phyloP scores from a whole-genome alignment of 2,113 vertebrate species.

The Danionella cerebrum region DNA sequence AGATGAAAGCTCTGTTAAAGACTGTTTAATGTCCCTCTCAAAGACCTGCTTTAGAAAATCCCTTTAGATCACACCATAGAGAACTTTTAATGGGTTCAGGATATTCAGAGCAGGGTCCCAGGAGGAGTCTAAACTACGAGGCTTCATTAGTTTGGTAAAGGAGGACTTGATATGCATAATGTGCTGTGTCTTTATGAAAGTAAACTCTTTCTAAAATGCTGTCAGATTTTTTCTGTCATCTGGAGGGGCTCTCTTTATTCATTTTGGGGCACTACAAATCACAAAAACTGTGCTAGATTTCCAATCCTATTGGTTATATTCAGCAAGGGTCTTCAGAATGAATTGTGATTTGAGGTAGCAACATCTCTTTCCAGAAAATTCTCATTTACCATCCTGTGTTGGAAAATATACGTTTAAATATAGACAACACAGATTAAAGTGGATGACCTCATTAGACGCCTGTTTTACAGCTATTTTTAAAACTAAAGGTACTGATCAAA shows the following conservation, averaged over 20 bases:
- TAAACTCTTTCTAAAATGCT: slow-evolving; percentile 5
- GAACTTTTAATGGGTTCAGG: slow-evolving; percentile 41
- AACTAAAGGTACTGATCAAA: too few species aligned
- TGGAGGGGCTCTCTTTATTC: not conserved
- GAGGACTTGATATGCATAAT: slow-evolving; percentile 9
- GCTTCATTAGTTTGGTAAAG: slow-evolving; percentile 21
- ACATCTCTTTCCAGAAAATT: too few species aligned
- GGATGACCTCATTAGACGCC: too few species aligned
- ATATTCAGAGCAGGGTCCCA: slow-evolving; percentile 17
- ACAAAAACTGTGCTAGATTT: not conserved
- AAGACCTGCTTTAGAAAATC: slow-evolving; percentile 30
- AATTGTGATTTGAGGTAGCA: too few species aligned
- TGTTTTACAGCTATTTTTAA: too few species aligned
- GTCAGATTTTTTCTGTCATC: not conserved
- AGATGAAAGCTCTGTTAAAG: slow-evolving; percentile 30
- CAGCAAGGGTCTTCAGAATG: too few species aligned
- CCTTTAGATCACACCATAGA: slow-evolving; percentile 26
- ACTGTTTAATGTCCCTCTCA: slow-evolving; percentile 25
- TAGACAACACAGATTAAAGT: too few species aligned
- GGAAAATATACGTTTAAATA: too few species aligned
- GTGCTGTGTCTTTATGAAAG: slow-evolving; percentile 6
- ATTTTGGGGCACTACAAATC: not conserved
- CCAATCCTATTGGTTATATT: not conserved
- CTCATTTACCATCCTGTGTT: too few species aligned
- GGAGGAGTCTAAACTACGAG: slow-evolving; percentile 20